Base-by-base conservation (phyloP, 1,140 invertebrate species). In the Neoseiulus cucumeris region DNA sequence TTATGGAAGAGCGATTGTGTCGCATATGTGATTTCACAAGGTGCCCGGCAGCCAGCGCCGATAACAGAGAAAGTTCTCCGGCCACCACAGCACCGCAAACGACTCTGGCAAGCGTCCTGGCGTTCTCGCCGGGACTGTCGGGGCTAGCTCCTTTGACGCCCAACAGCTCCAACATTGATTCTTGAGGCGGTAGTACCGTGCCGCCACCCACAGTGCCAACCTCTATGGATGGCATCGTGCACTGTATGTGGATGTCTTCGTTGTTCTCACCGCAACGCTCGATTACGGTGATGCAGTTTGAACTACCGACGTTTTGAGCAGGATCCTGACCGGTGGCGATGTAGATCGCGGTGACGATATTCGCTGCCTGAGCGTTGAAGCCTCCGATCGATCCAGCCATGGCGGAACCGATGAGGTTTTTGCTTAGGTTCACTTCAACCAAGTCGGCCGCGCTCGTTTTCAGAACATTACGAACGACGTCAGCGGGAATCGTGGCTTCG, bases 191-290 rank as follows among this genome's bases (percentile, higher is more conserved):
- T 51, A 99, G 79, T n/a, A 90, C 83, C 0, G 96, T 99, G 7
- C 96, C 96, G 33, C 96, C 96, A 25, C 96, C 96, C 20, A 96
- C 82, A 0, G 95, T 98, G 42, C 95, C 96, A 9, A 98, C 85
- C 79, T 99, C 96, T 70, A 99, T 82, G 18, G 87, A 95, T 0
- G 94, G 94, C 95, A 99, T 98, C 1, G 93, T 96, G 74, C 91
- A 95, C 1, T 89, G 88, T 22, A 98, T 87, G 70, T 92, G 89
- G 0, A 99, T 78, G 78, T 98, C 91, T 55, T 86, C 82, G 18
- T 82, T 83, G 65, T 84, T 25, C n/a, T 82, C 80, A 1, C 86
- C 87, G 73, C 83, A 84, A 0, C 84, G 80, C 75, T 97, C 92
- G 88, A 98, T 92, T 65, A 87, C 77, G 0, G 94, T 98, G 68